Evolutionary conservation across 2,113 vertebrate species (phyloP).

Genomic region (Crypturellus undulatus): DNA sequence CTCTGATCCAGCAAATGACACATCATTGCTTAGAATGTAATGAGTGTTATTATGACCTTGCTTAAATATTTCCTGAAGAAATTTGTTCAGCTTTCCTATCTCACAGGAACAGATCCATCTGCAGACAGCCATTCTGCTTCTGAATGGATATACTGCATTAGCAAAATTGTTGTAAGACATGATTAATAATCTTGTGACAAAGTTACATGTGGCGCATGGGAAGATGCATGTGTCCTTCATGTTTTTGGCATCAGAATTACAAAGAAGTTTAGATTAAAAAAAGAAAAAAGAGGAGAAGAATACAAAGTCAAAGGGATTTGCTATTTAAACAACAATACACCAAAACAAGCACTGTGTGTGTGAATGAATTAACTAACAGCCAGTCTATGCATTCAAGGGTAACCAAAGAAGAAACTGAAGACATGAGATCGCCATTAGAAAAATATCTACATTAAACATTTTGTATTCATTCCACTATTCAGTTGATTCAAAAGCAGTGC

Average conservation of each 20-base stretch:
- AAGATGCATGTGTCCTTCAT: not conserved
- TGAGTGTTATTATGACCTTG: constrained; percentile 25
- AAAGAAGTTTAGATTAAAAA: constrained; percentile 36
- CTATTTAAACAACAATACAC: not conserved
- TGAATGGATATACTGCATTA: constrained; percentile 34
- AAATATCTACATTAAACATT: not conserved
- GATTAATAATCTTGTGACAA: constrained; percentile 76
- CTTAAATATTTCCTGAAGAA: constrained; percentile 31
- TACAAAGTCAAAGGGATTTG: not conserved
- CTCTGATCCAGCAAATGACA: not conserved
- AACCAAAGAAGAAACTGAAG: not conserved
- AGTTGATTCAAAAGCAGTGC: not conserved
- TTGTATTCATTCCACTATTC: not conserved
- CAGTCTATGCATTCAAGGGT: not conserved
- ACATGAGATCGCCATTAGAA: not conserved
- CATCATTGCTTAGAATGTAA: not conserved
- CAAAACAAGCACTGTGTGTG: not conserved
- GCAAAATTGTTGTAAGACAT: not conserved
- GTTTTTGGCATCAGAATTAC: not conserved
- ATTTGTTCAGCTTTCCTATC: constrained; percentile 7
- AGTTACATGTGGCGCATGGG: constrained; percentile 59
- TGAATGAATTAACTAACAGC: constrained; percentile 11
- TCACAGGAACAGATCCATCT: constrained; percentile 17
- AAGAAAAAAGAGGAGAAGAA: not conserved
- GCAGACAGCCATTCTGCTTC: constrained; percentile 9